Conservation (phyloP, 35 echinoderm and acorn worm genomes). For the Apostichopus japonicus region DNA sequence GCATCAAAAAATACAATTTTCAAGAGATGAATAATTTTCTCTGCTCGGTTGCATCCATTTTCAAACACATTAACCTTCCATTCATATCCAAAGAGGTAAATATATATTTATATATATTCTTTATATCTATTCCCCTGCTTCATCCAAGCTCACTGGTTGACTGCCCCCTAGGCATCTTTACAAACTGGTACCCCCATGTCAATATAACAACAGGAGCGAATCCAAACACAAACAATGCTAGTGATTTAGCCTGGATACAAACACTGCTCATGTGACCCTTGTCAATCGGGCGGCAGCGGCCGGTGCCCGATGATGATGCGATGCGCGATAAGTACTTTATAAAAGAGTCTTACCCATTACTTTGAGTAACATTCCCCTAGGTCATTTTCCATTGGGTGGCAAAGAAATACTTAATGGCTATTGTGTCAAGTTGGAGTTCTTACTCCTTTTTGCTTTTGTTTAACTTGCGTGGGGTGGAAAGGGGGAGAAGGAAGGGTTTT, state of each 20-base stretch:
- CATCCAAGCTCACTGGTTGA: background rate
- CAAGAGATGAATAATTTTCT: background rate
- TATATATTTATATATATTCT: too few relatives aligned
- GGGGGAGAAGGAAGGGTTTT: background rate
- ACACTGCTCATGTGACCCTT: background rate
- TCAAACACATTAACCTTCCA: background rate
- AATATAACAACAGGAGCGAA: background rate
- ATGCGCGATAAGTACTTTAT: background rate
- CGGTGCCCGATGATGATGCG: background rate
- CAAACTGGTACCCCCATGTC: background rate
- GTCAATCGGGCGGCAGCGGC: background rate
- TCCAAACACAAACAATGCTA: background rate
- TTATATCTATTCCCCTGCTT: too few relatives aligned
- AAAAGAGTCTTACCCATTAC: background rate
- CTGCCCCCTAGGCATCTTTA: background rate
- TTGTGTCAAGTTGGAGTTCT: background rate
- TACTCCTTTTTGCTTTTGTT: background rate
- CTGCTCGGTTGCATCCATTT: background rate
- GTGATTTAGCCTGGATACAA: conserved; percentile 1
- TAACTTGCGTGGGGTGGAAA: background rate
- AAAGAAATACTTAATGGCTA: background rate
- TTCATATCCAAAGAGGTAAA: background rate
- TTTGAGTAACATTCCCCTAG: background rate
- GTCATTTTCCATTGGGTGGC: background rate
- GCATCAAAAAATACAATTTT: too few relatives aligned